Conservation (phyloP, 2,888 invertebrate species). For the Caradrina kadenii region DNA sequence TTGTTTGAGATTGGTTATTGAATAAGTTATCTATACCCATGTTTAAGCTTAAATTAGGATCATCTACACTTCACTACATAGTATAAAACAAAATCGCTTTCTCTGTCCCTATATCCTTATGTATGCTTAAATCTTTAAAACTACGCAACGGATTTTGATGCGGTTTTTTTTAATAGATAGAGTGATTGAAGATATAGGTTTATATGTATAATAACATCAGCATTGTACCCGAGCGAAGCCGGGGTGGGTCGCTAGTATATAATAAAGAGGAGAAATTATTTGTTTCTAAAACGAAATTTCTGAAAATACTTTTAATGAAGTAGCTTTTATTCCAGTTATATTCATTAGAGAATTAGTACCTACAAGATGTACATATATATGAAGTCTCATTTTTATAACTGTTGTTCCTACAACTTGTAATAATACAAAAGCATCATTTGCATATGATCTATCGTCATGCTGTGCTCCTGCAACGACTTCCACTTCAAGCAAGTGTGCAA, state of each 20-base stretch:
- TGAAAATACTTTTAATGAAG: neutral
- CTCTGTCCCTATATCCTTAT: too few species aligned
- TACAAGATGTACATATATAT: conserved; percentile 7
- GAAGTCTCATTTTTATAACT: conserved; percentile 1
- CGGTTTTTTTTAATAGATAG: too few species aligned
- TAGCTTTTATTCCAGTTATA: neutral
- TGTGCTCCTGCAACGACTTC: conserved; percentile 19
- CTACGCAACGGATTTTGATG: too few species aligned
- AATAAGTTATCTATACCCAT: neutral
- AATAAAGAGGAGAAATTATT: too few species aligned
- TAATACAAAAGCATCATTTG: conserved; percentile 26
- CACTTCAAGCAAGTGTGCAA: conserved; percentile 11
- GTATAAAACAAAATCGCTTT: too few species aligned
- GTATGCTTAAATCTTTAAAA: too few species aligned
- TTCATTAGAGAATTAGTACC: neutral
- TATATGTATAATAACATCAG: too few species aligned
- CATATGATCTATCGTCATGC: conserved; percentile 50
- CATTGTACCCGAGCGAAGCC: too few species aligned
- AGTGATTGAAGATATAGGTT: too few species aligned
- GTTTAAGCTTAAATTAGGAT: neutral
- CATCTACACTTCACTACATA: neutral
- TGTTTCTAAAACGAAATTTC: too few species aligned
- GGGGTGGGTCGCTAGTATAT: too few species aligned
- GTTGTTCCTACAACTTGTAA: conserved; percentile 1
- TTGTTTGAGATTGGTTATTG: neutral